A percentile compares a stretch with the other conserved stretches of the same genome.
These are phyloP conservation scores for Malurus leucopterus DNA, from an alignment of 2,797 vertebrate species.

Conservation along the genomic window DNA sequence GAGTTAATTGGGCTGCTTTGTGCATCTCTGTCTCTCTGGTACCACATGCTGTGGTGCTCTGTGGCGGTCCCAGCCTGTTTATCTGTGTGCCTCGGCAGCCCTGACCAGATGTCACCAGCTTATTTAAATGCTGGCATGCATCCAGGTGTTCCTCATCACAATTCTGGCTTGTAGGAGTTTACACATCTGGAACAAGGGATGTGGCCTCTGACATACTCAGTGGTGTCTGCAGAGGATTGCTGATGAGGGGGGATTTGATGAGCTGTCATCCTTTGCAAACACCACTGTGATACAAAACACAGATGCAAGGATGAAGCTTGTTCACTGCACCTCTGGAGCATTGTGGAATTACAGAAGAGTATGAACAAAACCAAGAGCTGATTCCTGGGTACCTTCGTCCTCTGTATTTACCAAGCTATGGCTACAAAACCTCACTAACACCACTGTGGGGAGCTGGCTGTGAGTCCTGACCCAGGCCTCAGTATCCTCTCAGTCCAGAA, in stretches of 20 bases:
- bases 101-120: constrained; percentile 48
- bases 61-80: neutral
- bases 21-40: neutral
- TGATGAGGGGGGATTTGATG: constrained; percentile 5
- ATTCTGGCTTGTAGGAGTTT: constrained; percentile 33
- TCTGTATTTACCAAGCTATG: neutral
- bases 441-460: neutral
- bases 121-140: constrained; percentile 21
- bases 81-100: neutral
- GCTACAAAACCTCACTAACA: neutral
- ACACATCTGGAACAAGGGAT: constrained; percentile 52
- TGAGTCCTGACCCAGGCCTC: neutral
- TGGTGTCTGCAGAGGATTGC: neutral
- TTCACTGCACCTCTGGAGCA: neutral
- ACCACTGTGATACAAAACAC: neutral
- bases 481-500: neutral
- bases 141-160: constrained; percentile 23
- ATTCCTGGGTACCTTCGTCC: neutral
- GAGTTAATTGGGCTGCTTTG: constrained; percentile 33
- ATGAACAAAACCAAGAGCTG: neutral
- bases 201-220: constrained; percentile 36
- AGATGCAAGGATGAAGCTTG: neutral
- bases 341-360: neutral
- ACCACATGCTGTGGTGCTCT: neutral
- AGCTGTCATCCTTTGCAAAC: neutral